phyloP scores from a whole-genome alignment of 2,797 vertebrate species.

The Falco berigora region DNA sequence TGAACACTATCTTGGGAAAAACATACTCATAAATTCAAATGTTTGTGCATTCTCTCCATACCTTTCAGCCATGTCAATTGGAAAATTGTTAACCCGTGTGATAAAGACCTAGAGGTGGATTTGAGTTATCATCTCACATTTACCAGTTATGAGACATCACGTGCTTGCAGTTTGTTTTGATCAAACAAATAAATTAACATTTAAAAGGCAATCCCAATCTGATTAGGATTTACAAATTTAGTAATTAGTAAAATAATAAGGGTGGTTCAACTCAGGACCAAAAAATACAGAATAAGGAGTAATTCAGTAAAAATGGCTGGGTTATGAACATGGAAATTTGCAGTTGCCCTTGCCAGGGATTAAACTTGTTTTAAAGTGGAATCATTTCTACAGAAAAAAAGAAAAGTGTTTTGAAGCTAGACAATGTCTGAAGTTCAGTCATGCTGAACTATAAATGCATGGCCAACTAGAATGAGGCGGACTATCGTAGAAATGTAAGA shows the following conservation, averaged over 20 bases:
- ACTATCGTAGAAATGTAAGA: not conserved
- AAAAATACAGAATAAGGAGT: not conserved
- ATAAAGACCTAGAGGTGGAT: not conserved
- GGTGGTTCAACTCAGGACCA: not conserved
- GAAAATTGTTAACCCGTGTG: not conserved
- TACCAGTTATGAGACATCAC: not conserved
- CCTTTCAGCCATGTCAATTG: not conserved
- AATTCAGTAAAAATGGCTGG: not conserved
- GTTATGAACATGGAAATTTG: not conserved
- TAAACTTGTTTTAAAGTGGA: not conserved
- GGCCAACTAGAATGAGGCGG: not conserved
- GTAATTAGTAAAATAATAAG: not conserved
- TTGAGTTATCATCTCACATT: not conserved
- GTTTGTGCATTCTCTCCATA: not conserved
- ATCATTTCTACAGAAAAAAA: not conserved
- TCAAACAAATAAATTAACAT: not conserved
- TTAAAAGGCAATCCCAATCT: not conserved
- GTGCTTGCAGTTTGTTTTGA: not conserved
- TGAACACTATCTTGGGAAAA: not conserved
- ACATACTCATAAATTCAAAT: not conserved
- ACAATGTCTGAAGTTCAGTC: not conserved
- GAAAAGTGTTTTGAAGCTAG: not conserved
- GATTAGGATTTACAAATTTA: not conserved
- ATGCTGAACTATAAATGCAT: not conserved
- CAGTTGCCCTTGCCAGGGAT: not conserved